Conservation (phyloP, 2,888 invertebrate species). For the Ennomos quercinarius region DNA sequence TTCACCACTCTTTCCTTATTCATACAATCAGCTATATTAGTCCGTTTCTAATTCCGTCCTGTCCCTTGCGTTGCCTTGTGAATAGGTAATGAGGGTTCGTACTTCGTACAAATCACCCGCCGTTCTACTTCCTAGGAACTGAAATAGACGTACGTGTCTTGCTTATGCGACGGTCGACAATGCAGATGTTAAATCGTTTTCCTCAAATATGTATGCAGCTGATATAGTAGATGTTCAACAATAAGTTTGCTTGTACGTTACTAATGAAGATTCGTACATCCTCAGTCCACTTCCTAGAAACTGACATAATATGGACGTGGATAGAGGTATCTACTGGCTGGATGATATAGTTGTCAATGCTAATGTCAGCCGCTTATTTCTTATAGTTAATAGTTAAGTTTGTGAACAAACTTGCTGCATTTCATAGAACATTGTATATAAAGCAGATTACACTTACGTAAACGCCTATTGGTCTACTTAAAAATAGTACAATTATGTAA, state of each 20-base stretch:
- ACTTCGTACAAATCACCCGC: conserved; percentile 25
- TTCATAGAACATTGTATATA: too few relatives aligned
- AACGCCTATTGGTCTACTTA: too few relatives aligned
- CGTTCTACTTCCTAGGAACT: conserved; percentile 49
- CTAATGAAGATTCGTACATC: background rate
- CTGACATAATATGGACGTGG: too few relatives aligned
- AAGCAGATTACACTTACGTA: too few relatives aligned
- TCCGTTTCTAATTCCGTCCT: conserved; percentile 22
- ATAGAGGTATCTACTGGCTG: too few relatives aligned
- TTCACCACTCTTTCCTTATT: background rate
- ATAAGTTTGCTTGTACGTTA: background rate
- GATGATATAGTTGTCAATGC: too few relatives aligned
- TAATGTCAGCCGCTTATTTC: too few relatives aligned
- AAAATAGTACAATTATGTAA: too few relatives aligned
- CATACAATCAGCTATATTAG: conserved; percentile 7
- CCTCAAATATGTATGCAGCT: conserved; percentile 11
- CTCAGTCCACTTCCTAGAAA: too few relatives aligned
- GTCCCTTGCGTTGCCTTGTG: conserved; percentile 21
- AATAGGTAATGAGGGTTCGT: conserved; percentile 21
- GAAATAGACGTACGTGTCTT: conserved; percentile 44
- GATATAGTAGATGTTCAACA: background rate
- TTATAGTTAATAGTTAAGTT: too few relatives aligned
- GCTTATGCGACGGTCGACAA: conserved; percentile 16
- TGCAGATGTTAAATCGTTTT: conserved; percentile 12
- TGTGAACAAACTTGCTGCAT: too few relatives aligned